A percentile compares a stretch with the other conserved stretches of the same genome.
Evolutionary conservation across 2,888 invertebrate genomes (phyloP).

Genomic region (Mylabris sibirica): DNA sequence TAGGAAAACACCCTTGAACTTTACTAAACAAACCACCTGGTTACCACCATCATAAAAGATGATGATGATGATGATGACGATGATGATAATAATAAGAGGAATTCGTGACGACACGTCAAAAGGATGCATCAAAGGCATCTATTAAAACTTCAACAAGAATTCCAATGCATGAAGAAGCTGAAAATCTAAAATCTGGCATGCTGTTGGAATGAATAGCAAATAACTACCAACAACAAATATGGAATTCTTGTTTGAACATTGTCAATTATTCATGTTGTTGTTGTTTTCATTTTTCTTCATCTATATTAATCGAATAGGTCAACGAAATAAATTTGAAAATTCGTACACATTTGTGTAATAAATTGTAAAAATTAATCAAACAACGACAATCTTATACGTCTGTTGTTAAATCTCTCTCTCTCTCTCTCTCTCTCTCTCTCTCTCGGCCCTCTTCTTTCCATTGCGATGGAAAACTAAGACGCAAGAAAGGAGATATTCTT

Average conservation of each 20-base stretch:
- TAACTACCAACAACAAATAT: background rate
- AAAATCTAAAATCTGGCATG: conserved; percentile 2
- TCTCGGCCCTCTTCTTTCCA: too few species aligned
- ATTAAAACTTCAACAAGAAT: conserved; percentile 10
- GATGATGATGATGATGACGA: background rate
- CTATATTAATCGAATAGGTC: conserved; percentile 16
- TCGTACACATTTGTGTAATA: conserved; percentile 52
- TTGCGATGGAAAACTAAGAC: conserved; percentile 49
- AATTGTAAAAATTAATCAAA: conserved; percentile 55
- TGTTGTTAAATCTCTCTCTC: background rate
- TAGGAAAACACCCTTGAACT: conserved; percentile 18
- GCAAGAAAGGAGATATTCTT: conserved; percentile 48
- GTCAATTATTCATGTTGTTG: background rate
- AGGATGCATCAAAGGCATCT: conserved; percentile 34
- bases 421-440: background rate
- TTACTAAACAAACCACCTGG: conserved; percentile 25
- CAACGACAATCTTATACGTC: conserved; percentile 18
- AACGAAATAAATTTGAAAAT: conserved; percentile 48
- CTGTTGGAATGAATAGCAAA: conserved; percentile 1
- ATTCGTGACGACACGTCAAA: conserved; percentile 15
- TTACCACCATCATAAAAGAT: conserved; percentile 4
- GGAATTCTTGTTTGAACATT: background rate
- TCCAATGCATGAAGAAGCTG: background rate
- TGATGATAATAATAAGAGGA: conserved; percentile 5
- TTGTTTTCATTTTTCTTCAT: background rate